Evolutionary conservation across 2,888 invertebrate species (phyloP), one percentile per base, ranked within the genome.

Genomic region (Sminthurinus aureus): DNA sequence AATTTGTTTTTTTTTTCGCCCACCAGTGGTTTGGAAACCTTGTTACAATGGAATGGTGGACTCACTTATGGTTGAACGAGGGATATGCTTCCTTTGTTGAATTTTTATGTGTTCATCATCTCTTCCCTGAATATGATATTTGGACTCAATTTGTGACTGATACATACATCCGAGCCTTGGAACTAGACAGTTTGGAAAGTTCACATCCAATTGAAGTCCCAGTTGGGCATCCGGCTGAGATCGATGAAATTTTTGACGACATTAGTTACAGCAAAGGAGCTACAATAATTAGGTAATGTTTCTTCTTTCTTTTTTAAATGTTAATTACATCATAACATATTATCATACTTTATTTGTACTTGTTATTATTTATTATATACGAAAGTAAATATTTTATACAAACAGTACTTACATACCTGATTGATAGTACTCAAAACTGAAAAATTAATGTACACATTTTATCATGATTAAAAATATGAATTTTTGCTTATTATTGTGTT

Each of bases 241-340:
- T 98, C 84, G 98, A 98, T 91, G 98, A 98, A 91, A 98, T 99
- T 88, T 99, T 99, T 91, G 98, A 99, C 91, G 96, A 96, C 89
- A 99, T 99, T 89, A 98, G 98, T 67, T 99, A 98, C 91, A 95
- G 95, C 90, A 99, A 99, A 90, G 98, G 98, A 6, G 97, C 98
- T 1, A 96, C 96, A 78, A 95, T 98, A 11, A 97, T 77, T 81
- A 3, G 58, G n/a, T n/a, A n/a, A n/a, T n/a, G n/a, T n/a, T n/a
- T n/a, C n/a, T n/a, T n/a, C n/a, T n/a, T n/a, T n/a, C n/a, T n/a
- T n/a, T n/a, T n/a, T n/a, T n/a, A n/a, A n/a, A n/a, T n/a, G n/a
- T n/a, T n/a, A n/a, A n/a, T n/a, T n/a, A n/a, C n/a, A n/a, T n/a
- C n/a, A n/a, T n/a, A n/a, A n/a, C n/a, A n/a, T n/a, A n/a, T n/a